Evolutionary conservation across 2,797 vertebrate species (phyloP).

Genomic region (Australoheros facetus): DNA sequence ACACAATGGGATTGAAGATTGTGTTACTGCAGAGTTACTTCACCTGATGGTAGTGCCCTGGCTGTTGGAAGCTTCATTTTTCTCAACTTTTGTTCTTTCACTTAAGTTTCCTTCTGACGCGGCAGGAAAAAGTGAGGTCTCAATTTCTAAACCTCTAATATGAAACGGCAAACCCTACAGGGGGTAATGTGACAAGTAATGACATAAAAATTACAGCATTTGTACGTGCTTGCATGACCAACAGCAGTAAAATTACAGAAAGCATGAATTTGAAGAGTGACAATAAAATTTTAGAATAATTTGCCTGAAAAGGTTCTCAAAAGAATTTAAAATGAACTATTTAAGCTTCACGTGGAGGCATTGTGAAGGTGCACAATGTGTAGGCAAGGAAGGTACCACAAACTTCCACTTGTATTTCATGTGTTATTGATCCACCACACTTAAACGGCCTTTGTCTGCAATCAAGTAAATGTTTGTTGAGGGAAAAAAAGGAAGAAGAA

Average conservation of each 20-base stretch:
- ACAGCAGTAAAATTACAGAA: neutral
- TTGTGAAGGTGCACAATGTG: neutral
- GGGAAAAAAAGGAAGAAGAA: neutral
- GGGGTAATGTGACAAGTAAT: neutral
- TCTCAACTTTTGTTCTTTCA: slow-evolving; percentile 17
- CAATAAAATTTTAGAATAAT: neutral
- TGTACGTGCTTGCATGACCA: neutral
- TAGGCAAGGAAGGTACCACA: neutral
- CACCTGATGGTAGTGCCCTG: slow-evolving; percentile 28
- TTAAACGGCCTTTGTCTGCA: neutral
- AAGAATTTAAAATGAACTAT: no score
- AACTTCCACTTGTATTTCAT: neutral
- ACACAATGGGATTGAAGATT: slow-evolving; percentile 38
- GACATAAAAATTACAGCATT: neutral
- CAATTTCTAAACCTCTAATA: no score
- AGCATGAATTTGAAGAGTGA: neutral
- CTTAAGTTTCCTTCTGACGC: no score
- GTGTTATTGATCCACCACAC: neutral
- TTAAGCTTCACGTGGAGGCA: no score
- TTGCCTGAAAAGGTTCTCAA: neutral
- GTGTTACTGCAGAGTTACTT: slow-evolving; percentile 30
- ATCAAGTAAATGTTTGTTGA: neutral
- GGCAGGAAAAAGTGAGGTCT: no score
- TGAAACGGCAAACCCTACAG: neutral
- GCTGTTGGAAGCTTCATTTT: slow-evolving; percentile 37